Evolutionary conservation across 92 coral and sea anemone species (phyloP).

Genomic region (Ricordea florida): DNA sequence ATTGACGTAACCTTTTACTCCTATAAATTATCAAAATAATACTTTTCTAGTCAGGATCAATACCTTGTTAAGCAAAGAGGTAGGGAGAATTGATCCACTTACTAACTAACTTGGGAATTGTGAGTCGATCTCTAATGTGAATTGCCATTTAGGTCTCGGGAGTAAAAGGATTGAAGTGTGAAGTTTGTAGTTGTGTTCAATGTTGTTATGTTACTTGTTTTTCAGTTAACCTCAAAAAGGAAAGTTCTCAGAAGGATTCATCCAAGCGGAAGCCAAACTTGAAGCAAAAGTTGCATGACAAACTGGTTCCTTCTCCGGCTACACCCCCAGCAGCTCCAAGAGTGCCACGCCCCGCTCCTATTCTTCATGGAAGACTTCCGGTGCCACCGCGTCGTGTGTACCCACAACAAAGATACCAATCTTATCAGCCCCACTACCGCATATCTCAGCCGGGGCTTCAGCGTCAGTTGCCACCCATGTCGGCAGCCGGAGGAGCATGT

Average conservation of each 20-base stretch:
- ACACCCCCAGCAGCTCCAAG: too few relatives aligned
- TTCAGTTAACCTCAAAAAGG: background rate
- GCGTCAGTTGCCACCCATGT: slow-evolving; percentile 46
- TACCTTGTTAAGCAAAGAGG: too few relatives aligned
- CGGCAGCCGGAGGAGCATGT: slow-evolving; percentile 79
- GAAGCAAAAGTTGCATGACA: slow-evolving; percentile 13
- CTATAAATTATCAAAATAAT: too few relatives aligned
- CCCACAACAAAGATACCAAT: slow-evolving; percentile 22
- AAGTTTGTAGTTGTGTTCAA: background rate
- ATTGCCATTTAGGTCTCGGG: too few relatives aligned
- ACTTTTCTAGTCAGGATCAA: too few relatives aligned
- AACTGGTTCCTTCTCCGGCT: slow-evolving; percentile 4
- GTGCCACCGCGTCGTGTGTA: slow-evolving; percentile 26
- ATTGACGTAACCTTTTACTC: too few relatives aligned
- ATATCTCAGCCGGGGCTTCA: slow-evolving; percentile 5
- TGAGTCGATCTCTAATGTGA: too few relatives aligned
- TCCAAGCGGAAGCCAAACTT: background rate
- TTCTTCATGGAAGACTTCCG: slow-evolving; percentile 13
- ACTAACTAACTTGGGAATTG: too few relatives aligned
- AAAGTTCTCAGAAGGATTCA: background rate
- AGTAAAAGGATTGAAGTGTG: background rate
- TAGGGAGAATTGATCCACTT: too few relatives aligned
- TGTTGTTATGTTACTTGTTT: background rate
- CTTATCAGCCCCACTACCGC: slow-evolving; percentile 14
- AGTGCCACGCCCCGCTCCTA: slow-evolving; percentile 19